Evolutionary conservation across 2,797 vertebrate species (phyloP).

Genomic region (Sebastes flavidus): DNA sequence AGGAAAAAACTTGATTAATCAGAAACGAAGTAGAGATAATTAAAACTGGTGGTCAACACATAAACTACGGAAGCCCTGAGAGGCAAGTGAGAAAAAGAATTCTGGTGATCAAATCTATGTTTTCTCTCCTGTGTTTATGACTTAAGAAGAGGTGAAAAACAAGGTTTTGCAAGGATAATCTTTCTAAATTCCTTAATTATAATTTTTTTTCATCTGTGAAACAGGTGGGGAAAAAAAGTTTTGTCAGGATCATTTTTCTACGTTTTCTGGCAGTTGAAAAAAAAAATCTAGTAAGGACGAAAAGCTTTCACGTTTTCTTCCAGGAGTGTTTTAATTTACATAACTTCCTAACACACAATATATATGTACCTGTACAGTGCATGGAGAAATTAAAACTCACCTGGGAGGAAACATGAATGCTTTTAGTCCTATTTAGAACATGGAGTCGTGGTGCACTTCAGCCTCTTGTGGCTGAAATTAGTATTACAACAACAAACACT

Average conservation of each 20-base stretch:
- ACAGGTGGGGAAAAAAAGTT: too few relatives aligned
- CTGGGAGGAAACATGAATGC: background rate
- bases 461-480: background rate
- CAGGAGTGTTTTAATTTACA: background rate
- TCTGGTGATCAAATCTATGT: too few relatives aligned
- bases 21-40: background rate
- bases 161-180: too few relatives aligned
- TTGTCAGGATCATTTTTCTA: too few relatives aligned
- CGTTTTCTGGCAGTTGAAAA: background rate
- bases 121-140: too few relatives aligned
- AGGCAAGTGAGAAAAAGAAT: background rate
- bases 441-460: background rate
- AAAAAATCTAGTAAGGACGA: background rate
- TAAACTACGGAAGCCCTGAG: background rate
- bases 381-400: background rate
- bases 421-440: background rate
- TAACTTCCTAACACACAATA: background rate
- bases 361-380: background rate
- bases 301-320: background rate
- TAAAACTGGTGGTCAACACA: background rate
- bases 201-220: too few relatives aligned
- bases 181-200: too few relatives aligned
- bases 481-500: background rate
- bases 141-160: too few relatives aligned
- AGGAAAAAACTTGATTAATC: accelerated